These are phyloP conservation scores for Noctilio leporinus DNA, from an alignment of 2,113 vertebrate species.

Conservation along the genomic window DNA sequence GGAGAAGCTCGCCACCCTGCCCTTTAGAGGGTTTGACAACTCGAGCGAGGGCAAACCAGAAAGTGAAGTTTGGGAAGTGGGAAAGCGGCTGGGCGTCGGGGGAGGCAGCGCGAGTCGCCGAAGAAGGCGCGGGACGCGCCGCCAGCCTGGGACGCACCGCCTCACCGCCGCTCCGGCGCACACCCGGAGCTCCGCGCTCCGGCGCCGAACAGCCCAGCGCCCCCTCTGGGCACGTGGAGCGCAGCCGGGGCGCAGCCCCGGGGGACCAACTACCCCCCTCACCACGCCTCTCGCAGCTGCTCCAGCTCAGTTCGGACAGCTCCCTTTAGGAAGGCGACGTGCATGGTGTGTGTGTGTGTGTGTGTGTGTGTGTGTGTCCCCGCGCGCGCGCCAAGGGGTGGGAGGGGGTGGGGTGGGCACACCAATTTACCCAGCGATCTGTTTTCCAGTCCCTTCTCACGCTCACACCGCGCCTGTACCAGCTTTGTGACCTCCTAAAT, in stretches of 20 bases:
- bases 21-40: background rate
- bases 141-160: background rate
- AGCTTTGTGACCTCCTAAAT: constrained; percentile 10
- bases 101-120: background rate
- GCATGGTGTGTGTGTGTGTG: background rate
- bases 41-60: background rate
- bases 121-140: background rate
- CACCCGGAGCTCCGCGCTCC: constrained; percentile 29
- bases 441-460: background rate
- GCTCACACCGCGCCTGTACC: background rate
- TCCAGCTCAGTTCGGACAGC: constrained; percentile 65
- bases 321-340: constrained; percentile 41
- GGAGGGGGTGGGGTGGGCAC: background rate
- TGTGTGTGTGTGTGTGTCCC: background rate
- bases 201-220: constrained; percentile 59
- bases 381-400: background rate
- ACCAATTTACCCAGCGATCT: background rate
- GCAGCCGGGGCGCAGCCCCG: constrained; percentile 67
- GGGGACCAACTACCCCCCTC: constrained; percentile 59
- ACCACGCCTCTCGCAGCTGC: constrained; percentile 65
- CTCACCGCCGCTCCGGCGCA: constrained; percentile 19
- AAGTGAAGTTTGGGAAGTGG: constrained; percentile 42
- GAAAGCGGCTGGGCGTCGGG: background rate
- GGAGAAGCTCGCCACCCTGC: background rate
- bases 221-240: constrained; percentile 73